A percentile compares a stretch with the other conserved stretches of the same genome.
Conservation (phyloP, 2,888 invertebrate species). For the Orthonychiurus folsomi region DNA sequence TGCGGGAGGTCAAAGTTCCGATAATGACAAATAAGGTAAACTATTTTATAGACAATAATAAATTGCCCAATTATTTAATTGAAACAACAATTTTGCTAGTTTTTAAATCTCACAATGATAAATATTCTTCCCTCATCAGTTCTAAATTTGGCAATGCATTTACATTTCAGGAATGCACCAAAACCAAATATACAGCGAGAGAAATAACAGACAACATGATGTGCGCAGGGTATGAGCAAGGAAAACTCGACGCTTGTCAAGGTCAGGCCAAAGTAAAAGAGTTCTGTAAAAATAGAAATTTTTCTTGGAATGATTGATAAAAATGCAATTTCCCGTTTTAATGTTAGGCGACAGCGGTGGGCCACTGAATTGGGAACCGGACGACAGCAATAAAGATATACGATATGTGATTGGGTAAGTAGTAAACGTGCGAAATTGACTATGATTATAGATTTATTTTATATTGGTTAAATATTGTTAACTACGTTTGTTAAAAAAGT, state of each 20-base stretch:
- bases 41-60: conserved; percentile 7
- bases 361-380: conserved; percentile 54
- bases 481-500: no score
- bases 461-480: no score
- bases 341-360: conserved; percentile 16
- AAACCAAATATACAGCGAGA: conserved; percentile 68
- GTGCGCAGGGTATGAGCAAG: conserved; percentile 67
- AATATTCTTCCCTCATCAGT: no score
- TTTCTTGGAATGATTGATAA: no score
- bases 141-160: not conserved
- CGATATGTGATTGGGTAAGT: conserved; percentile 61
- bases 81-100: not conserved
- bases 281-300: no score
- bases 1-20: conserved; percentile 75
- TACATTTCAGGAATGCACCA: conserved; percentile 51
- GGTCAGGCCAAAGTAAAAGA: no score
- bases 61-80: conserved; percentile 3
- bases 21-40: conserved; percentile 57
- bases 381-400: conserved; percentile 51
- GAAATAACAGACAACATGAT: conserved; percentile 86
- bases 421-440: no score
- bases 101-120: no score
- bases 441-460: no score
- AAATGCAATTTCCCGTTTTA: no score
- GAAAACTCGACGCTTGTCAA: conserved; percentile 64